phyloP scores from a whole-genome alignment of 1,140 invertebrate species.

The Sinella curviseta region DNA sequence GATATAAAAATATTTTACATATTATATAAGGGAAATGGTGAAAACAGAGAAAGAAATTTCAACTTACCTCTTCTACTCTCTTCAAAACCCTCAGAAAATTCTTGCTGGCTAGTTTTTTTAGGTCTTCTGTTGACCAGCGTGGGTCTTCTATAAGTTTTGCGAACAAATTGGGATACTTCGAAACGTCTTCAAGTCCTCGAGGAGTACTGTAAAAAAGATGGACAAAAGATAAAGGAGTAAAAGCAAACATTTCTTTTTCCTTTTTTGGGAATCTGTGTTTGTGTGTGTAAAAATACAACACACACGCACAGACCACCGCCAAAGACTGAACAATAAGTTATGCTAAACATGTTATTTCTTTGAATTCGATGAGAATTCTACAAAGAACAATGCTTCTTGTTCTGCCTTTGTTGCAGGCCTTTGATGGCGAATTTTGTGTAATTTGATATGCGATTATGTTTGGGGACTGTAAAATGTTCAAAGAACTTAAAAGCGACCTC shows the following conservation, averaged over 20 bases:
- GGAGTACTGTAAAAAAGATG: conserved; percentile 41
- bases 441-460: too few species aligned
- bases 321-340: too few species aligned
- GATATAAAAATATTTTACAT: not conserved
- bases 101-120: conserved; percentile 83
- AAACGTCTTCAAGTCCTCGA: conserved; percentile 49
- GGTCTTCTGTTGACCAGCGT: conserved; percentile 77
- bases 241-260: not conserved
- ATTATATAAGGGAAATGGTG: not conserved
- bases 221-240: conserved; percentile 22
- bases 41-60: conserved; percentile 9
- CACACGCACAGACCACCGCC: not conserved
- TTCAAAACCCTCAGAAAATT: conserved; percentile 78
- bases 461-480: too few species aligned
- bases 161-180: conserved; percentile 50
- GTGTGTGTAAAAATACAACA: not conserved
- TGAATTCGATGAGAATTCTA: too few species aligned
- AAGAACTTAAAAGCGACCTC: too few species aligned
- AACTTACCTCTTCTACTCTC: conserved; percentile 59
- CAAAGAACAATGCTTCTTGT: too few species aligned
- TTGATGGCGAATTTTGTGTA: too few species aligned
- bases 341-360: too few species aligned
- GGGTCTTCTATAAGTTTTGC: conserved; percentile 64
- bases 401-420: too few species aligned
- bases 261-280: not conserved